Percentiles rank a stretch among this genome's conserved stretches.
Evolutionary conservation across 2,888 invertebrate genomes (phyloP).

Genomic region (Tetramorium bicarinatum): DNA sequence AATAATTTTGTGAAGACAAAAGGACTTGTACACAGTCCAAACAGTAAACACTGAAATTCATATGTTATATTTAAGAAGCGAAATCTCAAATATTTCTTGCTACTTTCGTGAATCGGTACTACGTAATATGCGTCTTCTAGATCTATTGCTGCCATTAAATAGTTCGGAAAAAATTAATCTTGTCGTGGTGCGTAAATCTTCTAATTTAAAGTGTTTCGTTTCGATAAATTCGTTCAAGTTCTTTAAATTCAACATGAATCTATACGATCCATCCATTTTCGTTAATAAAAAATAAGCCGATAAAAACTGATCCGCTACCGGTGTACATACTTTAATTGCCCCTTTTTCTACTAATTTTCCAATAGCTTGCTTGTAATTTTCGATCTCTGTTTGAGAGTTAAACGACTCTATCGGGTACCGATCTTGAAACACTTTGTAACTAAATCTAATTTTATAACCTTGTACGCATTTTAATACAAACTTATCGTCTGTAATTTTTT

Average conservation of each 20-base stretch:
- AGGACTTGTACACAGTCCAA: conserved; percentile 61
- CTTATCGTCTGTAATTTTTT: neutral
- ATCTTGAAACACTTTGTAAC: neutral
- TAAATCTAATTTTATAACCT: neutral
- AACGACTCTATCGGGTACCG: neutral
- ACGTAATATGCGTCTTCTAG: conserved; percentile 53
- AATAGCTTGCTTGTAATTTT: neutral
- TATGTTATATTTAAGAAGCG: conserved; percentile 51
- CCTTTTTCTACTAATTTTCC: neutral
- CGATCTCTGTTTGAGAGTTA: neutral
- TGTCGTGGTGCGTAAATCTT: neutral
- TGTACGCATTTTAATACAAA: neutral
- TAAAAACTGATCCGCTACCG: neutral
- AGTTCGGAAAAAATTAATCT: neutral
- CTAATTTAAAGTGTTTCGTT: conserved; percentile 16
- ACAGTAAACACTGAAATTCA: conserved; percentile 68
- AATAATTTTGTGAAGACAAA: conserved; percentile 64
- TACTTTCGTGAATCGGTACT: conserved; percentile 52
- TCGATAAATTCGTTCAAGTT: conserved; percentile 22
- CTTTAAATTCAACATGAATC: neutral
- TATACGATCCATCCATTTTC: neutral
- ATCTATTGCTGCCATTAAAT: conserved; percentile 28
- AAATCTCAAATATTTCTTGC: conserved; percentile 70
- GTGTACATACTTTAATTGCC: neutral
- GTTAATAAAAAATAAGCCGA: neutral